Base-by-base conservation (phyloP, 2,113 vertebrate species). In the Porphyrio hochstetteri region DNA sequence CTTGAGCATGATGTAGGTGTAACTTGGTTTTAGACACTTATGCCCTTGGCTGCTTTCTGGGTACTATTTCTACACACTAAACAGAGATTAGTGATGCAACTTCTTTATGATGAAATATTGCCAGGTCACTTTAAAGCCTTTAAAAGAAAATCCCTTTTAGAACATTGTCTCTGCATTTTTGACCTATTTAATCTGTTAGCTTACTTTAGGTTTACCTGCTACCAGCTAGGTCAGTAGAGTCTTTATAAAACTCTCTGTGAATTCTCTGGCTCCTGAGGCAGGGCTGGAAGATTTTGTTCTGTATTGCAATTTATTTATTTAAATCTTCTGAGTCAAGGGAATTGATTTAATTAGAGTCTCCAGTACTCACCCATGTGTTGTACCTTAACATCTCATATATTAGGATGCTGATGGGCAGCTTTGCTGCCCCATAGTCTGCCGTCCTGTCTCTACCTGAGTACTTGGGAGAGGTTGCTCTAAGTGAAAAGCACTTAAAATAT, bases 401-500 rank as follows among this genome's bases (percentile, higher is more conserved):
- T 9, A 31, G 67, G 81, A 55, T 59, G 85, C 44, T 70, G 85
- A 61, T 23, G 40, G 83, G 18, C 40, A 12, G 16, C 52, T 65
- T 60, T 46, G 70, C 85, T 79, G 81, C 14, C 60, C 60, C 36
- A 3, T 55, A 2, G 5, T 44, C 76, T 68, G 57, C 82, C 68
- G 65, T 35, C 38, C 60, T 70, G 72, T 53, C 70, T 53, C 70
- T 85, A 48, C 76, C 91, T 72, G 76, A 77, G 82, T 14, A 31
- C 53, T 52, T 82, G 52, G 57, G 42, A 85, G 67, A 87, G 70
- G 42, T 93, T 71, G 18, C 48, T 75, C 19, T 33, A 38, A 90
- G 86, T 74, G 40, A 69, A 92, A 92, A 95, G 68, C 75, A 74
- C 55, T 95, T 92, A 65, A 69, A 88, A 93, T 77, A 6, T 50